Evolutionary conservation across 2,888 invertebrate genomes (phyloP), one percentile per base, ranked within the genome.

Genomic region (Conistra vaccinii): DNA sequence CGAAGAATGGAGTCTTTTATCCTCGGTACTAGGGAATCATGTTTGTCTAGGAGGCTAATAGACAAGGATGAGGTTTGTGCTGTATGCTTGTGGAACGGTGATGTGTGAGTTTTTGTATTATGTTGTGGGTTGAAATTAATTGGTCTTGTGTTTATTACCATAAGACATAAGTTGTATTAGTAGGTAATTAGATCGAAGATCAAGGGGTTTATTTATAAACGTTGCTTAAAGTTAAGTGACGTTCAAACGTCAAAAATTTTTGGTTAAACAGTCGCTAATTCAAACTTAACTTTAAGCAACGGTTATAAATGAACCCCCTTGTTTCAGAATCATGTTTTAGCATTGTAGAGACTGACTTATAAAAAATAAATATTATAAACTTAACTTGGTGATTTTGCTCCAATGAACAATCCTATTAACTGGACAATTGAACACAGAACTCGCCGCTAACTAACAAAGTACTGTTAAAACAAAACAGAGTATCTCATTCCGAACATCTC

Each of bases 1-100:
- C 26, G 67, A 81, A 85, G 85, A 85, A 88, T 80, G 66, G 73
- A 76, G 79, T 77, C 83, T 86, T 86, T 87, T 87, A 77, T 84
- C 73, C 76, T 35, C 60, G 77, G 66, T 75, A 70, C 71, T 65
- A 73, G 69, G 79, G 58, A 62, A 74, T 71, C 63, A 73, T 69
- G 80, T 86, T 78, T 83, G 69, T 76, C 74, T 85, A 75, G 70
- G 71, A 73, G 51, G 39, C 60, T 73, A 73, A 84, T 72, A 62
- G 55, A 62, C 57, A 63, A 42, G 32, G 29, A 48, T 26, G 72
- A 32, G 14, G 29, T 55, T 45, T 35, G 20, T 60, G 29, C 58
- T 35, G n/a, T n/a, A 1, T 45, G 48, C 9, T 70, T 53, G 67
- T 35, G 17, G 14, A 35, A 29, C n/a, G 23, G 39, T 60, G 42